Evolutionary conservation across 2,797 vertebrate genomes (phyloP), one percentile per base, ranked within the genome.

Genomic region (Coranthus polyacanthus): DNA sequence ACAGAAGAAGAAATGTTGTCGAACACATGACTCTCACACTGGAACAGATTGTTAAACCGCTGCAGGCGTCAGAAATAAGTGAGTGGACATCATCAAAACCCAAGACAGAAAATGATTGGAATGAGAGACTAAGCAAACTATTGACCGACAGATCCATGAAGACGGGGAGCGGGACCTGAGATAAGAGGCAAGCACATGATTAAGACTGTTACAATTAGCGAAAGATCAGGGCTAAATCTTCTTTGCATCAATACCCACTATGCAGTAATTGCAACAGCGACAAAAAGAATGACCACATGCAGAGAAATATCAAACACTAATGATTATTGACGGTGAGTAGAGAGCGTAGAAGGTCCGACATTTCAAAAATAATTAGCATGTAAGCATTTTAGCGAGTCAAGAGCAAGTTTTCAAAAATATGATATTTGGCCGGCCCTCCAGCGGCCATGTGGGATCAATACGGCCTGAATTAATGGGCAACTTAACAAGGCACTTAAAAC

Each of bases 401-500:
- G 62, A 38, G 46, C 51, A 84, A 66, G 71, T 80, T 87, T 83
- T 59, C 55, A 63, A 78, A 88, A 87, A 79, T 86, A 79, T 83
- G 65, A 85, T 74, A 75, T 83, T 56, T 89, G 78, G 77, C 73
- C 29, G 12, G 78, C 29, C 43, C 49, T 72, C 49, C 51, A 53
- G 55, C 22, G 6, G 44, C 60, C 46, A 44, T 72, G 71, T 60
- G 65, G 70, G 61, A 91, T 92, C 86, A 89, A 90, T 92, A 87
- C 53, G 61, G 49, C 47, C 60, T 75, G 83, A 89, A 90, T 90
- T 84, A 92, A 90, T 90, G 83, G 85, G 58, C 58, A 68, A 85
- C 84, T 93, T 93, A 91, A 91, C 89, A 87, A 85, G 84, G 81
- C 81, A 82, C 90, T 92, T 90, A 92, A 92, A 92, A 72, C 49